These are phyloP conservation scores for Lasioglossum zephyrum DNA, from an alignment of 2,888 invertebrate species.

Conservation along the genomic window DNA sequence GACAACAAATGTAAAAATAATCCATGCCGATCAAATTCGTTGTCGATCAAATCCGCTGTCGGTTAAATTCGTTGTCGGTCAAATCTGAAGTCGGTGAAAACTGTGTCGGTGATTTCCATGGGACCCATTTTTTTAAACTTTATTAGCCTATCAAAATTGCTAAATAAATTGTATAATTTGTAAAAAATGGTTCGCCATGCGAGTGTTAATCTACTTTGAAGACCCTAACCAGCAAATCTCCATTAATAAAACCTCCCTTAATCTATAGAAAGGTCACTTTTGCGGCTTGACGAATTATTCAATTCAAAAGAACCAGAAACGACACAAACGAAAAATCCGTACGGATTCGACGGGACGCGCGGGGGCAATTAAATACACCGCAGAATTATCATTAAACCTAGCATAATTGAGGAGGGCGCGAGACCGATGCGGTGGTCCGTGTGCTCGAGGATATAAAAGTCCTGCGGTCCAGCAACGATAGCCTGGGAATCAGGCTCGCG, in stretches of 20 bases:
- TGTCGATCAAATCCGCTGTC: too few species aligned
- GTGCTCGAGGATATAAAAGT: neutral
- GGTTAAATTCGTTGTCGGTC: too few species aligned
- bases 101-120: too few species aligned
- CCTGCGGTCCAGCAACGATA: neutral
- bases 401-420: neutral
- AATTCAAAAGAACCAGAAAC: neutral
- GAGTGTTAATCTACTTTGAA: too few species aligned
- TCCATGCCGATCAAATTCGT: too few species aligned
- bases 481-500: neutral
- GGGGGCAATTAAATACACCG: neutral
- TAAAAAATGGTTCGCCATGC: too few species aligned
- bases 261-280: neutral
- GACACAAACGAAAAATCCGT: neutral
- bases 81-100: too few species aligned
- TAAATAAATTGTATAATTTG: too few species aligned
- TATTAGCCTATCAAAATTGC: too few species aligned
- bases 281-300: neutral
- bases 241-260: neutral
- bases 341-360: neutral
- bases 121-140: too few species aligned
- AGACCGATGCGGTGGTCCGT: neutral
- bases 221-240: too few species aligned
- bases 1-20: too few species aligned
- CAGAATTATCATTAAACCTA: neutral